These are phyloP conservation scores for Astropecten irregularis DNA, from an alignment of 53 echinoderm and acorn worm species.

Conservation along the genomic window DNA sequence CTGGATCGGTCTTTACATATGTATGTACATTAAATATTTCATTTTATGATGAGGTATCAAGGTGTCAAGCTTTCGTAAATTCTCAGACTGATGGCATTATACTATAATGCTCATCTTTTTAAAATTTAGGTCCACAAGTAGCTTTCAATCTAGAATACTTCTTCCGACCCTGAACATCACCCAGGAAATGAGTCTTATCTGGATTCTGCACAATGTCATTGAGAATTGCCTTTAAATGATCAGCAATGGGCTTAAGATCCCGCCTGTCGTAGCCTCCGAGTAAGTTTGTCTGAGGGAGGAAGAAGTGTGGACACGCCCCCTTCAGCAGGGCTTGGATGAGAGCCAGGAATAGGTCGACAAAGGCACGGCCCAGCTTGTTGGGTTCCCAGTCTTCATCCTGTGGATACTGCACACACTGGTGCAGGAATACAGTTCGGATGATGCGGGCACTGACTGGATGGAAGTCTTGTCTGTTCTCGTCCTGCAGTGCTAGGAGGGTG, in stretches of 20 bases:
- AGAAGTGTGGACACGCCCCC: conserved; percentile 68
- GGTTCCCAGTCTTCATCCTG: conserved; percentile 79
- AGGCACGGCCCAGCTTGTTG: conserved; percentile 77
- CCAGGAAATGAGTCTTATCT: conserved; percentile 75
- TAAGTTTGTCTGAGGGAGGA: conserved; percentile 74
- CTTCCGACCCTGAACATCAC: neutral
- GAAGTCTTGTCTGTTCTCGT: conserved; percentile 83
- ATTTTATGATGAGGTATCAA: too few relatives aligned
- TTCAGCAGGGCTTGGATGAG: conserved; percentile 60
- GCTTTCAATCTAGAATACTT: conserved; percentile 8
- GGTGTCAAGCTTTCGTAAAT: too few relatives aligned
- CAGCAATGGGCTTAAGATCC: conserved; percentile 76
- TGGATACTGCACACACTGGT: conserved; percentile 92
- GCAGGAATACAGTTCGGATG: conserved; percentile 75
- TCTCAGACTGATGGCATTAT: too few relatives aligned
- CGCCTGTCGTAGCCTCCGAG: conserved; percentile 38
- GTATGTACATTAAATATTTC: too few relatives aligned
- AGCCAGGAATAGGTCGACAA: conserved; percentile 84
- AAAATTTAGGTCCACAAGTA: conserved; percentile 28
- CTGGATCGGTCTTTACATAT: too few relatives aligned
- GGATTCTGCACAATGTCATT: conserved; percentile 86
- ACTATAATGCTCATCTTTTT: too few relatives aligned
- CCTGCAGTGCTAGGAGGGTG: conserved; percentile 56
- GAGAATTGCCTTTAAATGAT: conserved; percentile 84
- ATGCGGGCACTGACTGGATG: conserved; percentile 72